phyloP scores from a whole-genome alignment of 2,797 vertebrate species.

The Pseudotriccus pelzelni region DNA sequence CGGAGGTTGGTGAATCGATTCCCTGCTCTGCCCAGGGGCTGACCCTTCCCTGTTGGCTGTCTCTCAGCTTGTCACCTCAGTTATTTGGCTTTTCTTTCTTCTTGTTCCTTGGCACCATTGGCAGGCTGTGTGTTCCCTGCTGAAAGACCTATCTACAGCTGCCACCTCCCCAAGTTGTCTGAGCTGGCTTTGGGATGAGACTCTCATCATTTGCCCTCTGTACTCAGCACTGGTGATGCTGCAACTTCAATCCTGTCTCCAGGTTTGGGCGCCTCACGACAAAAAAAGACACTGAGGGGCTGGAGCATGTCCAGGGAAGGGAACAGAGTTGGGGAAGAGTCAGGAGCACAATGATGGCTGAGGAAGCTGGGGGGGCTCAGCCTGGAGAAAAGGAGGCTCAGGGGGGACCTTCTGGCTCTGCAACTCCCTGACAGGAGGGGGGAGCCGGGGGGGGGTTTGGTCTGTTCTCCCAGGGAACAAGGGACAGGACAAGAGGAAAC shows the following conservation, averaged over 20 bases:
- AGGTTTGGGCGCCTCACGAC: accelerated
- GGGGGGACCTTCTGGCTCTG: neutral
- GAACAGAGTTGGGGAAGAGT: accelerated
- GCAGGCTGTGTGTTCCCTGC: neutral
- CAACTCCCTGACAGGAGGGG: neutral
- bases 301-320: accelerated
- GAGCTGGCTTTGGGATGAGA: neutral
- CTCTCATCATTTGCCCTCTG: neutral
- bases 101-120: neutral
- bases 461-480: neutral
- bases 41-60: neutral
- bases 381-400: neutral
- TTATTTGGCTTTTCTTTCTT: neutral
- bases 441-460: neutral
- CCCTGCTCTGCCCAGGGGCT: neutral
- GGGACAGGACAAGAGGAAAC: neutral
- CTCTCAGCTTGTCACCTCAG: neutral
- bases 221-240: neutral
- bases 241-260: neutral
- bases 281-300: neutral
- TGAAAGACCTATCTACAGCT: neutral
- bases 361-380: neutral
- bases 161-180: neutral
- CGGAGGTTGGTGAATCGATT: constrained; percentile 8
- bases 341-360: neutral